Percentiles rank a stretch among this genome's conserved stretches.
phyloP scores from a whole-genome alignment of 2,113 vertebrate species.

The Cacatua alba region DNA sequence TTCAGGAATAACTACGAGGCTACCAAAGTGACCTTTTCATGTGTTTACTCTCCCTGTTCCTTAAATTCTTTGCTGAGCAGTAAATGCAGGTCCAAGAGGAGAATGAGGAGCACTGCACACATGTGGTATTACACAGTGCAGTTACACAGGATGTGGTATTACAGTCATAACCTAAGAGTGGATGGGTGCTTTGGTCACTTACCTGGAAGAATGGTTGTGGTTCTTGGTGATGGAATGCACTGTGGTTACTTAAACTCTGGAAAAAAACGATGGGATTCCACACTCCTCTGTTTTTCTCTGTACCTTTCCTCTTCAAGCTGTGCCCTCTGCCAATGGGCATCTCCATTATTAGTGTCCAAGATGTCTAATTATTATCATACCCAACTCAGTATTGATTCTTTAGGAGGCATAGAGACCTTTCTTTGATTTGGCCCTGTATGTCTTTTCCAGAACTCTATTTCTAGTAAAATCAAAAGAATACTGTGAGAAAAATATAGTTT shows the following conservation, averaged over 20 bases:
- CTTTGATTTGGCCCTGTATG: neutral
- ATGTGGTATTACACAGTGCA: too few species aligned
- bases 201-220: neutral
- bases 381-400: neutral
- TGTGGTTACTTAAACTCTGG: neutral
- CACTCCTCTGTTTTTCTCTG: neutral
- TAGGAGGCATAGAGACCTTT: neutral
- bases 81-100: neutral
- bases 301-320: neutral
- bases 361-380: neutral
- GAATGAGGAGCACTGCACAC: neutral
- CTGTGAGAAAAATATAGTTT: neutral
- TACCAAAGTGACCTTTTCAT: neutral
- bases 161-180: neutral
- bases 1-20: neutral
- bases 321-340: neutral
- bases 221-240: neutral
- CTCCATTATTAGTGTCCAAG: neutral
- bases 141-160: neutral
- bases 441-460: neutral
- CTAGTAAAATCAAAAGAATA: neutral
- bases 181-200: neutral
- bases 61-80: neutral
- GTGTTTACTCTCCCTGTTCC: neutral
- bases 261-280: neutral